Percentiles rank a stretch among this genome's conserved stretches.
Evolutionary conservation across 2,113 vertebrate species (phyloP).

Genomic region (Felis catus): DNA sequence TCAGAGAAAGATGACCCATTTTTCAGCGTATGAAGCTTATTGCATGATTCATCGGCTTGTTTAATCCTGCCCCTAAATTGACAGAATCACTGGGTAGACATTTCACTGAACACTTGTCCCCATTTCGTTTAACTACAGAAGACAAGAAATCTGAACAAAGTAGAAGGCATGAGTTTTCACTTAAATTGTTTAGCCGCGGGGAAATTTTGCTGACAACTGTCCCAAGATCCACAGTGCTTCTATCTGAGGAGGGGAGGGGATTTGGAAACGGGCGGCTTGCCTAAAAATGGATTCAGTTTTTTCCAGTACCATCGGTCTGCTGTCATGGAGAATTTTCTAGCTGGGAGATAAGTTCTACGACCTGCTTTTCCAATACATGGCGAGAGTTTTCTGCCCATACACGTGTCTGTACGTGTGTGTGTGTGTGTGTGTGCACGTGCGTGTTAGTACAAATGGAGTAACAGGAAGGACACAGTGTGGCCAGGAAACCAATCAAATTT

Average conservation of each 20-base stretch:
- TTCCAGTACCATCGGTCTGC: slow-evolving; percentile 45
- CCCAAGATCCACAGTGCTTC: neutral
- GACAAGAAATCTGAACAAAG: slow-evolving; percentile 61
- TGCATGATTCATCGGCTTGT: slow-evolving; percentile 23
- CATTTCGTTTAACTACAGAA: slow-evolving; percentile 50
- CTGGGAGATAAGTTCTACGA: slow-evolving; percentile 60
- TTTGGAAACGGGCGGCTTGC: slow-evolving; percentile 37
- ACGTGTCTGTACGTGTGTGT: accelerated
- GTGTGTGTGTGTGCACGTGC: neutral
- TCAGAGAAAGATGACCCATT: slow-evolving; percentile 36
- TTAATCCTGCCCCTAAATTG: slow-evolving; percentile 47
- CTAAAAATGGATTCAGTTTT: slow-evolving; percentile 40
- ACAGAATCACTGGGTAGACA: slow-evolving; percentile 32
- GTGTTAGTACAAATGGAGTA: neutral
- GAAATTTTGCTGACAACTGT: slow-evolving; percentile 74
- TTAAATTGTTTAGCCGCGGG: slow-evolving; percentile 61
- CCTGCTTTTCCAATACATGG: slow-evolving; percentile 2
- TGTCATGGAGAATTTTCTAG: slow-evolving; percentile 54
- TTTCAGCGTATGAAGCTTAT: neutral
- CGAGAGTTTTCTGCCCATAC: neutral
- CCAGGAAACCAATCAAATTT: neutral
- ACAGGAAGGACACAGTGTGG: neutral
- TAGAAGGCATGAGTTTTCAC: slow-evolving; percentile 68
- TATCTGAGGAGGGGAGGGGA: neutral
- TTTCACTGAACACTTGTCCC: neutral